phyloP scores from a whole-genome alignment of 2,113 vertebrate species.

The Lasiurus cinereus region DNA sequence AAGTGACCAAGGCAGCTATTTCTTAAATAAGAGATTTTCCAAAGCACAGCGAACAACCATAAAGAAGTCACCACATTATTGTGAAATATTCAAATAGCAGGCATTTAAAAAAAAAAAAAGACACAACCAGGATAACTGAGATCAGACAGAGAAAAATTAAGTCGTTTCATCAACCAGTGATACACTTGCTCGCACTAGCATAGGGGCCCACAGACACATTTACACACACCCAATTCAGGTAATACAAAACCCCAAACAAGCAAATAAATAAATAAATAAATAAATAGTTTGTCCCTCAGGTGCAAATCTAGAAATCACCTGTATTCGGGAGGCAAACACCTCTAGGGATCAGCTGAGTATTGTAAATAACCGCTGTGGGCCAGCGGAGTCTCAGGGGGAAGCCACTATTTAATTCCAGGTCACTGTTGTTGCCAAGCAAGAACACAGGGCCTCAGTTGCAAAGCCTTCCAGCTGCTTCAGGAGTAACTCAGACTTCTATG shows the following conservation, averaged over 20 bases:
- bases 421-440: neutral
- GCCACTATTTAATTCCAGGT: neutral
- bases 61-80: neutral
- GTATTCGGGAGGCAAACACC: neutral
- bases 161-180: neutral
- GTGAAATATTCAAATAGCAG: neutral
- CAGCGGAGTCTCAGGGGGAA: slow-evolving; percentile 22
- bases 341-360: slow-evolving; percentile 36
- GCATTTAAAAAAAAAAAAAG: neutral
- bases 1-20: neutral
- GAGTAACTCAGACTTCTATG: neutral
- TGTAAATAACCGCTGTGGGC: slow-evolving; percentile 66
- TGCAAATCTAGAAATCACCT: slow-evolving; percentile 43
- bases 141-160: neutral
- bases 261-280: neutral
- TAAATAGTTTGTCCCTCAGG: neutral
- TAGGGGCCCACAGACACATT: rapidly evolving
- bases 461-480: neutral
- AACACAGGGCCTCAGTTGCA: neutral
- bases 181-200: rapidly evolving
- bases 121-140: neutral
- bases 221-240: neutral
- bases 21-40: neutral
- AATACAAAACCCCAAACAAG: neutral
- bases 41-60: neutral